Conservation (phyloP, 2,888 invertebrate species). For the Lasioglossum vierecki region DNA sequence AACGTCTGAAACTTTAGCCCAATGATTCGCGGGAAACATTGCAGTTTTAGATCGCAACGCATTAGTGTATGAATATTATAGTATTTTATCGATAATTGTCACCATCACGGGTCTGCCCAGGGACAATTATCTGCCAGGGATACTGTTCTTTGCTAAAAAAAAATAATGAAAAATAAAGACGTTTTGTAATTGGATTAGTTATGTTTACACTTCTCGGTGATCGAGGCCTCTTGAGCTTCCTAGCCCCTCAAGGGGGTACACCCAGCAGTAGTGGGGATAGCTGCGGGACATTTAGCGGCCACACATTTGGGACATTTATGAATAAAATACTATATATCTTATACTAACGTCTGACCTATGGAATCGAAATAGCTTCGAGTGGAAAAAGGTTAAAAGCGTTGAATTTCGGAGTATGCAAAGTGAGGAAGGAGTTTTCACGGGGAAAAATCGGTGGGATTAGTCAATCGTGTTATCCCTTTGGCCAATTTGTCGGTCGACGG, state of each 20-base stretch:
- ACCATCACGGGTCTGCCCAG: too few relatives aligned
- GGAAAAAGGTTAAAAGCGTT: not conserved
- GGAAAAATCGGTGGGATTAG: not conserved
- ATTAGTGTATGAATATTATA: not conserved
- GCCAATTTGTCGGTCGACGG: slow-evolving; percentile 22
- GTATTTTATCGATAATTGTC: too few relatives aligned
- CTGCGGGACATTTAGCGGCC: too few relatives aligned
- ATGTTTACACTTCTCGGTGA: too few relatives aligned
- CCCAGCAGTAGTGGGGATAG: too few relatives aligned
- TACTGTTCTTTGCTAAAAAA: too few relatives aligned
- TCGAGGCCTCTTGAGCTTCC: too few relatives aligned
- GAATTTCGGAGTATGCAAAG: not conserved
- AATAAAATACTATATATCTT: not conserved
- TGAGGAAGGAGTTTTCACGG: not conserved
- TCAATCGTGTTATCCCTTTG: slow-evolving; percentile 14
- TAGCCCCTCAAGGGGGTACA: too few relatives aligned
- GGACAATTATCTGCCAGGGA: too few relatives aligned
- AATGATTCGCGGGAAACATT: not conserved
- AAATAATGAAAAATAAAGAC: too few relatives aligned
- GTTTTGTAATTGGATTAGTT: too few relatives aligned
- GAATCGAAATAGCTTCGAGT: not conserved
- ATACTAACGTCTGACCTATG: not conserved
- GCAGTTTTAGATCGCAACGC: not conserved
- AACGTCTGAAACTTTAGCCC: not conserved
- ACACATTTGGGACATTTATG: too few relatives aligned